A percentile compares a stretch with the other conserved stretches of the same genome.
phyloP scores from a whole-genome alignment of 2,113 vertebrate genomes.

The Plestiodon gilberti region DNA sequence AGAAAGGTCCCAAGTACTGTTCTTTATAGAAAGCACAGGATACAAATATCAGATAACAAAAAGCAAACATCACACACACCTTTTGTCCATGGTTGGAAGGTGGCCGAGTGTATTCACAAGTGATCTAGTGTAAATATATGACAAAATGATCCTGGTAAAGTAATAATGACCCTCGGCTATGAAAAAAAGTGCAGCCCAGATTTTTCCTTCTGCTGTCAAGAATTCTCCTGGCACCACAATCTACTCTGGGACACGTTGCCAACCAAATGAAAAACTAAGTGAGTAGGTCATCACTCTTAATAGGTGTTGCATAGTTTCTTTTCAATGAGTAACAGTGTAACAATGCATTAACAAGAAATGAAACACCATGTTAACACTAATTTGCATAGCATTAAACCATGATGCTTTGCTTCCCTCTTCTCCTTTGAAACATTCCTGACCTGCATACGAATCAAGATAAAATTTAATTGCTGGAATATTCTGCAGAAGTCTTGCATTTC shows the following conservation, averaged over 20 bases:
- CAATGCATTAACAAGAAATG: conserved; percentile 72
- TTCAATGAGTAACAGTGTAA: conserved; percentile 70
- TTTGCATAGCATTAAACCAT: conserved; percentile 68
- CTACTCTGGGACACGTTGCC: conserved; percentile 42
- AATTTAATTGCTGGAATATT: conserved; percentile 74
- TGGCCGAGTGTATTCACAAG: not conserved
- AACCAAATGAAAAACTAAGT: conserved; percentile 66
- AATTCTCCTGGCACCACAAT: conserved; percentile 33
- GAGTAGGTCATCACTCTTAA: conserved; percentile 67
- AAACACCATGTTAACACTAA: conserved; percentile 73
- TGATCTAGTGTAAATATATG: not conserved
- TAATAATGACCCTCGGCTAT: not conserved
- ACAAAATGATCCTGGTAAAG: not conserved
- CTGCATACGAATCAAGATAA: conserved; percentile 70
- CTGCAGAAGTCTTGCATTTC: conserved; percentile 63
- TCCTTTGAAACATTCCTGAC: conserved; percentile 67
- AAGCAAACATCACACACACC: not conserved
- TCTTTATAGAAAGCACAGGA: not conserved
- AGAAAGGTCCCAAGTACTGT: no score
- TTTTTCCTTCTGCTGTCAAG: conserved; percentile 19
- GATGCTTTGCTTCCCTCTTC: conserved; percentile 60
- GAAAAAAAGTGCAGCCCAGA: conserved; percentile 1
- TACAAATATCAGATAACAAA: not conserved
- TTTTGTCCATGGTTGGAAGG: not conserved
- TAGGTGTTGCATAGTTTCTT: conserved; percentile 64